phyloP scores from a whole-genome alignment of 1,140 invertebrate species.

The Dolichoris vasculosae region DNA sequence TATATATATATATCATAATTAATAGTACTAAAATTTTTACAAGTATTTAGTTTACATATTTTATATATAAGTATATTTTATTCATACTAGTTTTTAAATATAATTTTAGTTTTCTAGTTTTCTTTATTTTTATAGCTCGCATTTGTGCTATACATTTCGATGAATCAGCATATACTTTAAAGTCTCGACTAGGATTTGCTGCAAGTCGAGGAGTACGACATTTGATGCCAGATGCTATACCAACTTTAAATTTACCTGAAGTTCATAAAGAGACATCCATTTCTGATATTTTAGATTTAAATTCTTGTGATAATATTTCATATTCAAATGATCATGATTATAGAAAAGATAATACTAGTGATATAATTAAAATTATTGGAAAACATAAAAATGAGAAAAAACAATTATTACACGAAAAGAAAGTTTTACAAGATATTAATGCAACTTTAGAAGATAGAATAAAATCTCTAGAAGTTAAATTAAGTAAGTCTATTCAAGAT shows the following conservation, averaged over 20 bases:
- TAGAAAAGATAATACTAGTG: slow-evolving; percentile 12
- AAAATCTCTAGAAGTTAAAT: neutral
- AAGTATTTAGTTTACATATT: no score
- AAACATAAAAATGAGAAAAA: slow-evolving; percentile 4
- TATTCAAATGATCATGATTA: slow-evolving; percentile 15
- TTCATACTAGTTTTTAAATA: no score
- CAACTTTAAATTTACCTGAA: slow-evolving; percentile 21
- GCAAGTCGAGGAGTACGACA: slow-evolving; percentile 14
- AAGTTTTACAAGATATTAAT: slow-evolving; percentile 25
- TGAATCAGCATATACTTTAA: slow-evolving; percentile 22
- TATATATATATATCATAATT: no score
- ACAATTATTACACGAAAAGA: slow-evolving; percentile 17
- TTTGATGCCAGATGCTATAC: slow-evolving; percentile 6
- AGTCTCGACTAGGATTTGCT: slow-evolving; percentile 6
- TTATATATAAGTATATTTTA: no score
- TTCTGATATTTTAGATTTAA: neutral
- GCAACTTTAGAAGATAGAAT: slow-evolving; percentile 12
- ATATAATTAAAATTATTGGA: neutral
- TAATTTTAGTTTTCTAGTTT: no score
- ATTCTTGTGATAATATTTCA: neutral
- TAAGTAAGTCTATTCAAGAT: slow-evolving; percentile 16
- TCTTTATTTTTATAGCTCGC: slow-evolving; percentile 3
- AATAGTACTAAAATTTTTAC: no score
- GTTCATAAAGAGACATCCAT: neutral
- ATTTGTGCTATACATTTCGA: slow-evolving; percentile 18